Evolutionary conservation across 2,888 invertebrate genomes (phyloP).

Genomic region (Epinotia nisella): DNA sequence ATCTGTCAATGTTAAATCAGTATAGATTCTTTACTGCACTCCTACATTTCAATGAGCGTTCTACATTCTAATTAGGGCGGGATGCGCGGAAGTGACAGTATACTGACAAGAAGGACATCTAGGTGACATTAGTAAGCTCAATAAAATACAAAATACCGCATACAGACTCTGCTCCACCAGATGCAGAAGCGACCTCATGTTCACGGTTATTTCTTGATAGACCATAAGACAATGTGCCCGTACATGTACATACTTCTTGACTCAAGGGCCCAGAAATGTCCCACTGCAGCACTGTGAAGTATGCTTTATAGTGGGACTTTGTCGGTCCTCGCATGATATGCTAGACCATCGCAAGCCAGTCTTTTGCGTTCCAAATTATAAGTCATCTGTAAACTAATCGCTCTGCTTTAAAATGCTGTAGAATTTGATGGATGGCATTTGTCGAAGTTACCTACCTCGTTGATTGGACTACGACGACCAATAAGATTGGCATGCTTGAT

Average conservation of each 20-base stretch:
- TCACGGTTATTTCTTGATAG: background rate
- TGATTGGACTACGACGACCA: constrained; percentile 60
- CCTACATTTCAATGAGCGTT: no score
- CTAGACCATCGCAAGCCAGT: no score
- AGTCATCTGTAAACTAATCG: background rate
- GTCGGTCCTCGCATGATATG: background rate
- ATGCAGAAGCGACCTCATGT: background rate
- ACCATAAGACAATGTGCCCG: background rate
- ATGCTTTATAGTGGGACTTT: no score
- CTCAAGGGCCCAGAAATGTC: background rate
- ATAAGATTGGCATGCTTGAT: constrained; percentile 77
- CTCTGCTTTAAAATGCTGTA: background rate
- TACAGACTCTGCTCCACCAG: no score
- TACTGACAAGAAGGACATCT: no score
- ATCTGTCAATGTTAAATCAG: no score
- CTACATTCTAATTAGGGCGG: no score
- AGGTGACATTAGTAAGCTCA: no score
- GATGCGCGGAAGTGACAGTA: no score
- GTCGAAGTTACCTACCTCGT: constrained; percentile 1
- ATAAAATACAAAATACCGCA: no score
- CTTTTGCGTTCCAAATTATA: background rate
- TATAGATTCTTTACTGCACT: no score
- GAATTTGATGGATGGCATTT: background rate
- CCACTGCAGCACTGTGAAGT: background rate
- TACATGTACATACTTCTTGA: background rate